Evolutionary conservation across 2,888 invertebrate species (phyloP), one percentile per base, ranked within the genome.

Genomic region (Gerris lacustris): DNA sequence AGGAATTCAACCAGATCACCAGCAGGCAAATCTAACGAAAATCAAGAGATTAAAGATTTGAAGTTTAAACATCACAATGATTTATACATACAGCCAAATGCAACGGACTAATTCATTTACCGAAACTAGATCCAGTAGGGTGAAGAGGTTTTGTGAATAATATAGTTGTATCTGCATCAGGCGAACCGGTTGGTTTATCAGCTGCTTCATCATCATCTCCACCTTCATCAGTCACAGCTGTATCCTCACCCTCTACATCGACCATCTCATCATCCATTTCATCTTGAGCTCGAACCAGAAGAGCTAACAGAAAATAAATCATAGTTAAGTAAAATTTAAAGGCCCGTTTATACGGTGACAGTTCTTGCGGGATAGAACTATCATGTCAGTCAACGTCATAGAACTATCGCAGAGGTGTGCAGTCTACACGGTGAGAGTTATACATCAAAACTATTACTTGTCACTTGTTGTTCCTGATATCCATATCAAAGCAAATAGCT

Each of bases 1-100:
- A 99, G 84, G 81, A 97, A 93, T 80, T 96, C 95, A 0, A 96
- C 96, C 67, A 94, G 87, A 78, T 88, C 87, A 64, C 98, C 97
- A 76, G 93, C 96, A 79, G 94, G 92, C 63, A 96, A 82, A 82
- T 96, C 96, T 76, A 73, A 55, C 74, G 72, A 17, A 73, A 72
- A 74, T 6, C n/a, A n/a, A n/a, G n/a, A n/a, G n/a, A n/a, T n/a
- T n/a, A n/a, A 67, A 31, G 6, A 68, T 44, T 63, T 70, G 6
- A 31, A 44, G 44, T 45, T 18, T n/a, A 70, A 5, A 47, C 6
- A 68, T 55, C 31, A 47, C 45, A 68, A 68, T 2, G 6, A 47
- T 68, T 44, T 15, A 47, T 45, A 31, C 17, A 31, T 9, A 45
- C 6, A 7, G 9, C 6, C 17, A 7, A 9, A 66, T 15, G 11